Base-by-base conservation (phyloP, 2,888 invertebrate genomes). In the Apoda limacodes region DNA sequence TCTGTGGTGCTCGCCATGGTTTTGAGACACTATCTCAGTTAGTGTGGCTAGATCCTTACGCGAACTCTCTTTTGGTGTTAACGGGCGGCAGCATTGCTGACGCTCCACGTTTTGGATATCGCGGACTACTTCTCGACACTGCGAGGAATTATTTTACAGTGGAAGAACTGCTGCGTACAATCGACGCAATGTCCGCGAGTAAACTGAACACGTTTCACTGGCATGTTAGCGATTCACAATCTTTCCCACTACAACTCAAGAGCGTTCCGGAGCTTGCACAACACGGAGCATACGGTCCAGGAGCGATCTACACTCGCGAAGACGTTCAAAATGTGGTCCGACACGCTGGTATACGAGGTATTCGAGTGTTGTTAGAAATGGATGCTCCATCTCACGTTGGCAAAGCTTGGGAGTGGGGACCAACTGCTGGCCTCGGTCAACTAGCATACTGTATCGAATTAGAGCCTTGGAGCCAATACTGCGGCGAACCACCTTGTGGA, bases 201-300 rank as follows among this genome's bases (percentile, higher is more conserved):
- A 97, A 97, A 67, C 65, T 96, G 42, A 97, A 97, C 70, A 92
- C 93, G 2, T 90, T 97, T 55, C 96, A 97, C 56, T 96, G 96
- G 96, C 92, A 93, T 54, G 82, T 92, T 15, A 89, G 89, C 4
- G 97, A 97, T 63, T 93, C 95, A 9, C 95, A 96, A 62, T 93
- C 95, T 43, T 96, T 96, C 67, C 96, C 97, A 1, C 88, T 93
- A 60, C 86, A 88, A 39, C 85, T 92, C 3, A 85, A 86, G 13
- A 82, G 85, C 39, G 88, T 87, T 30, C 93, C 93, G 1, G 87
- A 91, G 57, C 74, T 94, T 57, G 88, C 92, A 0, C 84, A 87
- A 40, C 88, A 89, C 61, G 97, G 98, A 12, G 93, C 96, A 0
- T 93, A 92, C 59, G 89, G 92, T 1, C 89, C 91, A 28, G 88